phyloP scores from a whole-genome alignment of 2,888 invertebrate genomes.

The Thymelicus acteon region DNA sequence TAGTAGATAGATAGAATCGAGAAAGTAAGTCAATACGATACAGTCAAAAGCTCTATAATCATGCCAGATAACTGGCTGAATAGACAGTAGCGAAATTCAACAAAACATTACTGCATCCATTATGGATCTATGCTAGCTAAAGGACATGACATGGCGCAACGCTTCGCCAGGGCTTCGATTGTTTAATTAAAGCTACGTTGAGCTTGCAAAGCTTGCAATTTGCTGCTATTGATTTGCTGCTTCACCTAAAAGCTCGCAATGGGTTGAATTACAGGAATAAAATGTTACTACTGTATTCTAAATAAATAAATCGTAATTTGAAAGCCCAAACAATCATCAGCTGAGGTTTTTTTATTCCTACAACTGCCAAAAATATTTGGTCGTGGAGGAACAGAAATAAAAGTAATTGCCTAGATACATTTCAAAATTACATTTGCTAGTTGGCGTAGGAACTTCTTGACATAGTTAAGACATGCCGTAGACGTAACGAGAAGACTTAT shows the following conservation, averaged over 20 bases:
- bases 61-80: neutral
- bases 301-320: too few relatives aligned
- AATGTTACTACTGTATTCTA: neutral
- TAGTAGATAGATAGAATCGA: too few relatives aligned
- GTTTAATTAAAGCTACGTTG: constrained; percentile 36
- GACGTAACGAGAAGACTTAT: constrained; percentile 27
- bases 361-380: too few relatives aligned
- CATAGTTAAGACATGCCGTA: constrained; percentile 17
- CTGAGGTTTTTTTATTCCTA: too few relatives aligned
- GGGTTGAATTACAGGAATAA: neutral
- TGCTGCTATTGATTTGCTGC: constrained; percentile 29
- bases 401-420: neutral
- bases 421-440: neutral
- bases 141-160: constrained; percentile 21
- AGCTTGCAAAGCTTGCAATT: constrained; percentile 33
- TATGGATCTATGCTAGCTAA: constrained; percentile 23
- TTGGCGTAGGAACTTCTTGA: constrained; percentile 20
- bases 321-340: too few relatives aligned
- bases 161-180: constrained; percentile 28
- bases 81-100: neutral
- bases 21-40: neutral
- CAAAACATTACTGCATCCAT: constrained; percentile 1
- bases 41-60: neutral
- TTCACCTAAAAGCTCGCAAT: constrained; percentile 19
- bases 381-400: too few relatives aligned